Evolutionary conservation across 2,113 vertebrate genomes (phyloP).

Genomic region (Morone chrysops): DNA sequence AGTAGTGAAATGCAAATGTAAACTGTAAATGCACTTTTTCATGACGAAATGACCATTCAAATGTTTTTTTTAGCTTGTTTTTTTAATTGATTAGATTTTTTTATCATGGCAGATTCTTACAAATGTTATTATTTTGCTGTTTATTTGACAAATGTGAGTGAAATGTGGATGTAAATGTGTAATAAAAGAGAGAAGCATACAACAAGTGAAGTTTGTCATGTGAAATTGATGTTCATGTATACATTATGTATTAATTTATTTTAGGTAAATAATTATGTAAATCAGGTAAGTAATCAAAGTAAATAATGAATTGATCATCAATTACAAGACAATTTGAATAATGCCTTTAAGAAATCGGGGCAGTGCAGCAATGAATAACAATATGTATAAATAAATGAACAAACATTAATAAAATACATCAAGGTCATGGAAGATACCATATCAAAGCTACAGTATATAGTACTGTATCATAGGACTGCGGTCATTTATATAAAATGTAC

Average conservation of each 20-base stretch:
- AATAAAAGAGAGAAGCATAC: slow-evolving; percentile 65
- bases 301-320: not conserved
- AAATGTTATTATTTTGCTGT: slow-evolving; percentile 35
- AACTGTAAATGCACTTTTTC: slow-evolving; percentile 69
- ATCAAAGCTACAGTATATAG: not conserved
- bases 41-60: slow-evolving; percentile 36
- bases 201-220: not conserved
- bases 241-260: not conserved
- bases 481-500: not conserved
- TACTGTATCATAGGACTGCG: not conserved
- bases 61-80: not conserved
- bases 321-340: not conserved
- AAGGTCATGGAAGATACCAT: not conserved
- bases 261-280: not conserved
- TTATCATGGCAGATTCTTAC: slow-evolving; percentile 34
- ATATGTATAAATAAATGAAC: not conserved
- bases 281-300: not conserved
- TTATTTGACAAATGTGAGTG: slow-evolving; percentile 40
- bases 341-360: not conserved
- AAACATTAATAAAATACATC: not conserved
- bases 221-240: not conserved
- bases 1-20: slow-evolving; percentile 48
- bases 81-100: slow-evolving; percentile 10
- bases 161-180: slow-evolving; percentile 59
- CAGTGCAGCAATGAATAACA: not conserved